Conservation (phyloP, 2,888 invertebrate species). For the Euspilapteryx auroguttella region DNA sequence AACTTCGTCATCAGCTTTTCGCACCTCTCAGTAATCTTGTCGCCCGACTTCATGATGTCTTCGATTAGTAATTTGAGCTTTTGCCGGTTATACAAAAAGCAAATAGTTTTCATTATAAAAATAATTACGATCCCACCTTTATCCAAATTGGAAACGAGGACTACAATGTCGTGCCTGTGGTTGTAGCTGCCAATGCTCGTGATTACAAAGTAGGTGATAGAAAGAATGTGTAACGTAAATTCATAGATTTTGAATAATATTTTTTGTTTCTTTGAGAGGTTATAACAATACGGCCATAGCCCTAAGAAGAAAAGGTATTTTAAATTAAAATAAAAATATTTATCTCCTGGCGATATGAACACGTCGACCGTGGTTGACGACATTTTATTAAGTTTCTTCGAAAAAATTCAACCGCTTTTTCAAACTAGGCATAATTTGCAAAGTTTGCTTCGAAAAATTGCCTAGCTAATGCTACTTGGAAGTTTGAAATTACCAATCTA, state of each 20-base stretch:
- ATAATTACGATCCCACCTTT: slow-evolving; percentile 26
- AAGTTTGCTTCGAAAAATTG: too few relatives aligned
- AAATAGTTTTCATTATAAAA: slow-evolving; percentile 22
- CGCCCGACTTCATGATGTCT: slow-evolving; percentile 27
- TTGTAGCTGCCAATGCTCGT: slow-evolving; percentile 23
- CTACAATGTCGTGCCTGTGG: slow-evolving; percentile 14
- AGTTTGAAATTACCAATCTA: too few relatives aligned
- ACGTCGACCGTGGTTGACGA: too few relatives aligned
- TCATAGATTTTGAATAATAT: slow-evolving; percentile 27
- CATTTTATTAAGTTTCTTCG: too few relatives aligned
- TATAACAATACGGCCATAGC: slow-evolving; percentile 26
- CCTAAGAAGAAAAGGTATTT: slow-evolving; percentile 28
- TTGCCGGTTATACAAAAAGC: slow-evolving; percentile 20
- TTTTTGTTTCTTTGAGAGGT: slow-evolving; percentile 11
- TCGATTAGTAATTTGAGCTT: slow-evolving; percentile 18
- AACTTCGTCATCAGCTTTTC: slow-evolving; percentile 21
- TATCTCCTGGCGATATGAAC: slow-evolving; percentile 8
- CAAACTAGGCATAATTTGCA: too few relatives aligned
- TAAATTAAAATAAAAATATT: slow-evolving; percentile 30
- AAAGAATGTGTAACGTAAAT: slow-evolving; percentile 14
- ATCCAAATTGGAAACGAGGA: slow-evolving; percentile 25
- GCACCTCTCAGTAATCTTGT: slow-evolving; percentile 17
- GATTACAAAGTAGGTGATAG: slow-evolving; percentile 16
- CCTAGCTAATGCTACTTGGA: too few relatives aligned
- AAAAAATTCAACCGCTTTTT: too few relatives aligned